These are phyloP conservation scores for Onthophagus sagittarius DNA, from an alignment of 2,888 invertebrate genomes.

Conservation along the genomic window DNA sequence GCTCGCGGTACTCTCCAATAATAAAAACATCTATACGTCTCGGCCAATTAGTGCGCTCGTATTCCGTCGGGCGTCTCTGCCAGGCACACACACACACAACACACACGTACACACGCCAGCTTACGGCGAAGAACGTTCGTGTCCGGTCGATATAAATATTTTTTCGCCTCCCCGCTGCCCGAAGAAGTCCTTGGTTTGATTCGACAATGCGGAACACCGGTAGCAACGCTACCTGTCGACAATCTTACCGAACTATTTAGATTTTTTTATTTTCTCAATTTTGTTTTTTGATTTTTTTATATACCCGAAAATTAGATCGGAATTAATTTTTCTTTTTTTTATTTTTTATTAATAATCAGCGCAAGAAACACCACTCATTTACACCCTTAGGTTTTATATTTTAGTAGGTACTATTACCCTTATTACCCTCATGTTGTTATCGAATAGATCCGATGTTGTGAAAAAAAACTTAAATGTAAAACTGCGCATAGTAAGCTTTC, in stretches of 20 bases:
- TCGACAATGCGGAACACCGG: neutral
- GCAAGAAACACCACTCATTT: too few relatives aligned
- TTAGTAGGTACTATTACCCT: too few relatives aligned
- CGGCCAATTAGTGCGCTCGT: constrained; percentile 19
- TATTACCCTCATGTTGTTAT: too few relatives aligned
- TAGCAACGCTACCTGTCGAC: neutral
- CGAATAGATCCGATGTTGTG: too few relatives aligned
- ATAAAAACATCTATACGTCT: constrained; percentile 21
- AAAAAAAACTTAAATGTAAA: too few relatives aligned
- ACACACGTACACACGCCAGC: neutral
- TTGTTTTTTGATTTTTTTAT: neutral
- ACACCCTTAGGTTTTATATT: too few relatives aligned
- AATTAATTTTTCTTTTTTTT: too few relatives aligned
- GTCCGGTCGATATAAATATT: neutral
- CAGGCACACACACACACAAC: neutral
- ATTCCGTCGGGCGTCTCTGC: neutral
- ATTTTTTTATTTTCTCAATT: neutral
- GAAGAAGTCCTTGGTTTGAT: neutral
- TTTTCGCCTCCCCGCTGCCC: neutral
- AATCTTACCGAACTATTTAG: neutral
- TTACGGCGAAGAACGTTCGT: neutral
- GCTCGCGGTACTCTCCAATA: constrained; percentile 15
- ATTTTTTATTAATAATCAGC: too few relatives aligned
- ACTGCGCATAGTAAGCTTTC: too few relatives aligned
- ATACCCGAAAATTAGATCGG: too few relatives aligned